phyloP scores from a whole-genome alignment of 23 tunicate species.

The Halocynthia aurantium region DNA sequence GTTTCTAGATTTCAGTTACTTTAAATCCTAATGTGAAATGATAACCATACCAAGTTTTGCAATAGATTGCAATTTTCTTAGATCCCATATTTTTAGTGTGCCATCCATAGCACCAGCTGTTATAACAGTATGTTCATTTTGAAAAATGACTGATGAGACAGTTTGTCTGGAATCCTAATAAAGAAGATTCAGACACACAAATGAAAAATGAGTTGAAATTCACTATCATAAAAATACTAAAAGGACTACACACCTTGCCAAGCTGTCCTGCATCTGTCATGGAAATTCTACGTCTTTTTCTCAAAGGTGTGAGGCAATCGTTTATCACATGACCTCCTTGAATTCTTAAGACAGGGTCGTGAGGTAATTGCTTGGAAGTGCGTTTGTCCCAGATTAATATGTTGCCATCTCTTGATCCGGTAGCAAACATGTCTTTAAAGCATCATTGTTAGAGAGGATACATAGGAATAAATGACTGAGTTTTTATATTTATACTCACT shows the following conservation, averaged over 20 bases:
- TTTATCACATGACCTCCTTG: constrained; percentile 69
- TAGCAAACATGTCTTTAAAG: constrained; percentile 50
- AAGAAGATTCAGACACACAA: not conserved
- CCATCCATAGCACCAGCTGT: constrained; percentile 90
- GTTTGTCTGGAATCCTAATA: constrained; percentile 80
- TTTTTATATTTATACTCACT: constrained; percentile 14
- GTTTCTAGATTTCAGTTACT: too few species aligned
- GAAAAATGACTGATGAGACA: constrained; percentile 60
- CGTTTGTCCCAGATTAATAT: constrained; percentile 67
- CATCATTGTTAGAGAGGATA: not conserved
- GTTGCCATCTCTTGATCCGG: constrained; percentile 91
- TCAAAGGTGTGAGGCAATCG: constrained; percentile 55
- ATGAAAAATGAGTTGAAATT: not conserved
- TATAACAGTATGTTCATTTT: constrained; percentile 42
- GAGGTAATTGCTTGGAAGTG: not conserved
- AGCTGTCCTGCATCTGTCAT: constrained; percentile 22
- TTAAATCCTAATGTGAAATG: too few species aligned
- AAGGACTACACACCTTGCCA: constrained; percentile 8
- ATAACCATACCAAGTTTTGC: too few species aligned
- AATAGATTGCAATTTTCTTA: constrained; percentile 31
- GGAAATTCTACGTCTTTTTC: constrained; percentile 33
- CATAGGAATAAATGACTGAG: not conserved
- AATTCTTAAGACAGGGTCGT: constrained; percentile 29
- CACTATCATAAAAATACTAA: not conserved
- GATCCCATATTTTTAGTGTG: constrained; percentile 72